Conservation (phyloP, 2,888 invertebrate genomes). For the Colostygia pectinataria region DNA sequence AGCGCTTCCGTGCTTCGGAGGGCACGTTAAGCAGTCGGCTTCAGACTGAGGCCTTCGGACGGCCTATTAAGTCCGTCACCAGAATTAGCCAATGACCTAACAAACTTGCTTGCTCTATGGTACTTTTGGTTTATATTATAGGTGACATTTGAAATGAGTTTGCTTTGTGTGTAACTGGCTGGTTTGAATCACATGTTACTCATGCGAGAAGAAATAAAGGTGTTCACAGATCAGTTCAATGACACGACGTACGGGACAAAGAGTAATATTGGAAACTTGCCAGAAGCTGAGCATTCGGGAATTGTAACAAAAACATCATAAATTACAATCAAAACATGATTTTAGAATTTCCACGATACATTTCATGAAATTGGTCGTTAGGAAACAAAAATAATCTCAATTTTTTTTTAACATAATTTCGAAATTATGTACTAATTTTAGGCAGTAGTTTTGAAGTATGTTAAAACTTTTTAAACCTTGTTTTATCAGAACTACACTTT, state of each 20-base stretch:
- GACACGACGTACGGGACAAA: slow-evolving; percentile 66
- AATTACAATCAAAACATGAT: slow-evolving; percentile 22
- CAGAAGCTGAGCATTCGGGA: slow-evolving; percentile 59
- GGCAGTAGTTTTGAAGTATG: too few relatives aligned
- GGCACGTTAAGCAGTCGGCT: too few relatives aligned
- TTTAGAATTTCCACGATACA: slow-evolving; percentile 15
- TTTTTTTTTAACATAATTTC: neutral
- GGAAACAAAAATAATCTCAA: too few relatives aligned
- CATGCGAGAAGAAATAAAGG: slow-evolving; percentile 33
- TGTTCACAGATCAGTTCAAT: slow-evolving; percentile 55
- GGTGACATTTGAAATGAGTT: slow-evolving; percentile 1
- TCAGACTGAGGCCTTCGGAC: too few relatives aligned
- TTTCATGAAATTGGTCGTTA: too few relatives aligned
- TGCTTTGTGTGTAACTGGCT: slow-evolving; percentile 9
- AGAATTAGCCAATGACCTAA: too few relatives aligned
- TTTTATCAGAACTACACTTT: too few relatives aligned
- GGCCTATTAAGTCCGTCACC: too few relatives aligned
- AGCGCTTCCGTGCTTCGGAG: too few relatives aligned
- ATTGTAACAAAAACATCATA: slow-evolving; percentile 49
- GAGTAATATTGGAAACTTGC: slow-evolving; percentile 59
- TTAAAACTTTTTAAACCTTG: too few relatives aligned
- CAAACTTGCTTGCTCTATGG: too few relatives aligned
- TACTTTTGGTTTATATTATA: neutral
- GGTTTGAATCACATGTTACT: slow-evolving; percentile 21
- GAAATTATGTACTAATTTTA: too few relatives aligned